Evolutionary conservation across 2,888 invertebrate species (phyloP), one percentile per base, ranked within the genome.

Genomic region (Epistrophe eligans): DNA sequence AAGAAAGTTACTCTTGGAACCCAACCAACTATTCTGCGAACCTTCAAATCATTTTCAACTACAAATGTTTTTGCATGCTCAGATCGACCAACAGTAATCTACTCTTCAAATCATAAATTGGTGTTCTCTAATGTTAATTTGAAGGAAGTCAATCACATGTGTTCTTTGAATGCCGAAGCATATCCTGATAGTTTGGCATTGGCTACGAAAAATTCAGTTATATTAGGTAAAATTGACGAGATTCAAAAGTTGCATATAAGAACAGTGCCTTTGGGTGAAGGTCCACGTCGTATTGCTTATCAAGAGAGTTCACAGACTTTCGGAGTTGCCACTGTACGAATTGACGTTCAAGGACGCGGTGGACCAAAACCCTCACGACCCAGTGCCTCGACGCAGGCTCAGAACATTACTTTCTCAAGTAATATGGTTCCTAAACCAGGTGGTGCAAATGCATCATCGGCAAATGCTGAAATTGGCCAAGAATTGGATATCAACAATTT

Each of bases 1-100:
- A 99, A 99, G 93, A 98, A 98, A 91, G 98, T 99, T 19, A 99
- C 98, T 0, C 94, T 99, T 6, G 99, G 99, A 70, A 99, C 99
- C 0, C 99, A 99, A 91, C 99, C 99, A 15, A 99, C 99, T 0
- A 97, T 97, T 15, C 94, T 99, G 76, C 95, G 97, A 85, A 97
- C 97, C 9, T 99, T 99, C 92, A 95, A 96, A 89, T 97, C 98
- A 0, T 94, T 97, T 71, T 96, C 97, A 15, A 98, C 98, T 0
- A 98, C 97, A 17, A 99, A 99, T 92, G 99, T 99, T 45, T 99
- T 99, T 94, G 99, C 99, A 28, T 99, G 99, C 93, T 99, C 99
- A 0, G 99, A 99, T 93, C 95, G 99, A 67, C 99, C 99, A 0
- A 99, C 99, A 0, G 99, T 99, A 15, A 99, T 99, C 89, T 99